Base-by-base conservation (phyloP, 2,113 vertebrate genomes). In the Ageneiosus marmoratus region DNA sequence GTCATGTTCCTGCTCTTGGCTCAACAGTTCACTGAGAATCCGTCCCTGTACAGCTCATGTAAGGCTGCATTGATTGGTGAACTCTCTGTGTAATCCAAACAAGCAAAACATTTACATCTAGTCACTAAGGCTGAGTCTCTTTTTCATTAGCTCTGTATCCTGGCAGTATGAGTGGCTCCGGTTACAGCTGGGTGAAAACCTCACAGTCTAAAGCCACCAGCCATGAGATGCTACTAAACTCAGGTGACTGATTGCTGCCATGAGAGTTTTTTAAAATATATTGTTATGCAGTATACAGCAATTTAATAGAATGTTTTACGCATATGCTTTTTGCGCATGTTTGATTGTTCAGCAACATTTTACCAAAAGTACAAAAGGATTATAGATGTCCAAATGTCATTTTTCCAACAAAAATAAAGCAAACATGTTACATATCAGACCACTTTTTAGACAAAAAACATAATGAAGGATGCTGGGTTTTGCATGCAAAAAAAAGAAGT, bases 1-100 rank as follows among this genome's bases (percentile, higher is more conserved):
- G 94, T 95, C 48, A 95, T 97, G 93, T 97, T 99, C 87, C 91
- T 99, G 88, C 91, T 92, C 63, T 94, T 92, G 16, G 96, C 96
- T 51, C 96, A 97, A 85, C 94, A 96, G 86, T 97, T 97, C 72
- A 95, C 94, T 86, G 92, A 93, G 85, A 95, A 93, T 90, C 93
- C 94, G 8, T 82, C 93, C 32, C 88, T 91, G 85, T 85, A 90
- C 75, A 93, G 89, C 86, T 87, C 94, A 93, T 94, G 96, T 97
- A 94, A 80, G 27, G 27, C 44, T 56, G 29, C 34, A 50, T 24
- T 56, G 34, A 56, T 79, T n/a, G 5, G 18, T 29, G 29, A 34
- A 22, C 24, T 69, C 37, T 65, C 24, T 72, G 24, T n/a, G 11
- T 20, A 60, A 13, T 44, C 32, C 55, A 29, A 63, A 50, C 34